Evolutionary conservation across 2,797 vertebrate species (phyloP).

Genomic region (Falco columbarius): DNA sequence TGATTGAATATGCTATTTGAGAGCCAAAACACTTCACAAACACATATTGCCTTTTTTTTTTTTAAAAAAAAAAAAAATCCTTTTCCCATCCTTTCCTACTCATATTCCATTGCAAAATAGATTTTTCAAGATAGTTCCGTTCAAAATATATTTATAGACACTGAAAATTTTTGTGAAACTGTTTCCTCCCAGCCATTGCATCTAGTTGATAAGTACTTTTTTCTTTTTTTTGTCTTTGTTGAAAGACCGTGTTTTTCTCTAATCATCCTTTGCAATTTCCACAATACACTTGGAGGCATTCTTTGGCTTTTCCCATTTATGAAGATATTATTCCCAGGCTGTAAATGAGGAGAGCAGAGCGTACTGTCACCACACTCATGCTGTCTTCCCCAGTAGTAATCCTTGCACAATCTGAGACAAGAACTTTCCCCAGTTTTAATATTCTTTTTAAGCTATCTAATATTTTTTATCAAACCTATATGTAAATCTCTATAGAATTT

Average conservation of each 20-base stretch:
- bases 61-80: too few relatives aligned
- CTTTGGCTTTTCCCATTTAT: background rate
- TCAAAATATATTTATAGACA: background rate
- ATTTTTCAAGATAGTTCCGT: background rate
- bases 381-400: background rate
- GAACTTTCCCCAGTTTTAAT: background rate
- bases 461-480: background rate
- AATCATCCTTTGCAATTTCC: background rate
- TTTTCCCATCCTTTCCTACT: background rate
- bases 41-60: background rate
- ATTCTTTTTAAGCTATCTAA: background rate
- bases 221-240: background rate
- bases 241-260: background rate
- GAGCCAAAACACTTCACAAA: constrained; percentile 42
- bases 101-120: background rate
- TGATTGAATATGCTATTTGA: constrained; percentile 40
- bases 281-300: background rate
- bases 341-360: background rate
- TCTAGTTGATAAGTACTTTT: background rate
- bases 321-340: background rate
- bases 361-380: background rate
- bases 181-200: background rate
- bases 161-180: background rate
- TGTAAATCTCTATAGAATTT: background rate
- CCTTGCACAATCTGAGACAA: background rate